These are phyloP conservation scores for Papilio xuthus DNA, from an alignment of 1,140 invertebrate genomes.

Conservation along the genomic window DNA sequence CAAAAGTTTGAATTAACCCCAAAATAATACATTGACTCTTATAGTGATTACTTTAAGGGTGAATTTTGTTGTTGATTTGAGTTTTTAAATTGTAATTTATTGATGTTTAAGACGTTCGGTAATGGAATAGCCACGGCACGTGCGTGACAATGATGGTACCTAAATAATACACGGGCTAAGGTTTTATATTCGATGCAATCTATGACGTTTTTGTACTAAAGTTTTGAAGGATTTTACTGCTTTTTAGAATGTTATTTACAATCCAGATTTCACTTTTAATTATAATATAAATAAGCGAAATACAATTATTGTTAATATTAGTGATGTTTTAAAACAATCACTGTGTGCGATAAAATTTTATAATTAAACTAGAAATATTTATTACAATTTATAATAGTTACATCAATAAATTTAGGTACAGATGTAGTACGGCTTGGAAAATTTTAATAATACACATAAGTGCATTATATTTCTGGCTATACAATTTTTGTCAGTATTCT, in stretches of 20 bases:
- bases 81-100: conserved; percentile 40
- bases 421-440: too few species aligned
- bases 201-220: conserved; percentile 56
- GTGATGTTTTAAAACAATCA: too few species aligned
- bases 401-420: too few species aligned
- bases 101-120: conserved; percentile 65
- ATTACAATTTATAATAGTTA: too few species aligned
- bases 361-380: too few species aligned
- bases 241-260: conserved; percentile 18
- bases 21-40: conserved; percentile 43
- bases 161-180: conserved; percentile 66
- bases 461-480: neutral
- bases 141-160: conserved; percentile 78
- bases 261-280: conserved; percentile 11
- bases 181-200: conserved; percentile 64
- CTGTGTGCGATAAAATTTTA: too few species aligned
- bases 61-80: conserved; percentile 36
- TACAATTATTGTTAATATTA: neutral
- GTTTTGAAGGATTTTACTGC: conserved; percentile 44
- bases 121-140: conserved; percentile 71
- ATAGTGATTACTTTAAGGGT: conserved; percentile 40
- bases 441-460: too few species aligned
- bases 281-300: neutral
- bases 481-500: neutral
- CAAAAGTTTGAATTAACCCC: conserved; percentile 45